Evolutionary conservation across 2,113 vertebrate species (phyloP).

Genomic region (Ceuthmochares aereus): DNA sequence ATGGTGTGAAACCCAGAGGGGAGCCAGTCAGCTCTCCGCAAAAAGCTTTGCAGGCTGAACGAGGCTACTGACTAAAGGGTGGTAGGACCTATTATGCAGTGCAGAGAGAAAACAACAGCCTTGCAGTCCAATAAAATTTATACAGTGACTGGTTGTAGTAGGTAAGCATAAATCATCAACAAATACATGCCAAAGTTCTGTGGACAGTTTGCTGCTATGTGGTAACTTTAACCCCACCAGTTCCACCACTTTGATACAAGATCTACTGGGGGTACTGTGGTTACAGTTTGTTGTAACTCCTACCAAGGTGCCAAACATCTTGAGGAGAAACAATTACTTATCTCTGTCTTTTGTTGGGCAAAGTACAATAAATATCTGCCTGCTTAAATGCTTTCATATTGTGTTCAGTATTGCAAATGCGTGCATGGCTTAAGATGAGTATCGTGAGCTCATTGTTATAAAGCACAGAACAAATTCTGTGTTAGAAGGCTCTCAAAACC

Average conservation of each 20-base stretch:
- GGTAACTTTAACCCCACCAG: neutral
- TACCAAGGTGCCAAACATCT: neutral
- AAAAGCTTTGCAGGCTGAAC: neutral
- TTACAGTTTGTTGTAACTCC: neutral
- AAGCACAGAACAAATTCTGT: neutral
- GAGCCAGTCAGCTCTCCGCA: neutral
- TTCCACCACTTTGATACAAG: fast-evolving
- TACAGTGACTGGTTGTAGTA: neutral
- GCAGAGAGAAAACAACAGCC: neutral
- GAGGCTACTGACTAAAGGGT: neutral
- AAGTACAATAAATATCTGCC: neutral
- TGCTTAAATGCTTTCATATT: neutral
- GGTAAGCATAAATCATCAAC: neutral
- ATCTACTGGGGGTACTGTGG: neutral
- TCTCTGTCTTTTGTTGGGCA: neutral
- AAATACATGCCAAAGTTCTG: neutral
- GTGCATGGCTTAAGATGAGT: neutral
- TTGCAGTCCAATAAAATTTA: neutral
- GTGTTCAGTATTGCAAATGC: neutral
- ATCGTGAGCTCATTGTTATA: neutral
- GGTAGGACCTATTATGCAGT: fast-evolving
- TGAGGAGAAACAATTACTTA: neutral
- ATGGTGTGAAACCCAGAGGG: neutral
- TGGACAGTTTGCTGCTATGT: neutral
- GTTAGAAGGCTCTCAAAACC: neutral